A percentile compares a stretch with the other conserved stretches of the same genome.
These are phyloP conservation scores for Entelurus aequoreus DNA, from an alignment of 2,113 vertebrate genomes.

Conservation along the genomic window DNA sequence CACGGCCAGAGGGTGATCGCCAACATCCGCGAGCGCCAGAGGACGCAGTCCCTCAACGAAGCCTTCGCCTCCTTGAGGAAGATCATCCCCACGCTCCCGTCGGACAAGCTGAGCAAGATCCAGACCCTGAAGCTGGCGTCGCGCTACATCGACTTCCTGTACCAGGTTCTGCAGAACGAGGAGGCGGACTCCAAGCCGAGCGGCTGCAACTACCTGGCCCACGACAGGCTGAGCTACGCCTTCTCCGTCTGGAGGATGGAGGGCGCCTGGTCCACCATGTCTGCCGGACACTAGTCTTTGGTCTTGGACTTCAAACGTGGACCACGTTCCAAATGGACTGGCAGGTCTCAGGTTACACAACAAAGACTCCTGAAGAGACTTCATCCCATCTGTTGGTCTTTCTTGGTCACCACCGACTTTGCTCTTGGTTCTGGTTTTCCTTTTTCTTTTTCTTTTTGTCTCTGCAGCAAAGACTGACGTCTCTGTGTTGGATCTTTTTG, in stretches of 20 bases:
- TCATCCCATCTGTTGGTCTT: not conserved
- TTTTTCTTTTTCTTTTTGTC: not conserved
- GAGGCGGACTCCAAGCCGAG: conserved; percentile 80
- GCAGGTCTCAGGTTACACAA: not conserved
- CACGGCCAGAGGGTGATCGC: conserved; percentile 83
- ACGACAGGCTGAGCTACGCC: conserved; percentile 86
- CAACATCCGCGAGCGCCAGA: conserved; percentile 84
- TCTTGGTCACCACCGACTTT: conserved; percentile 3
- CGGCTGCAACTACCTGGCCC: conserved; percentile 84
- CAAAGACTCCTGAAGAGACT: conserved; percentile 8
- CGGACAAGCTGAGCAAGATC: conserved; percentile 91
- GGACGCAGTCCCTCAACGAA: conserved; percentile 86
- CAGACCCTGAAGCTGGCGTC: conserved; percentile 87
- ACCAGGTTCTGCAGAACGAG: conserved; percentile 86
- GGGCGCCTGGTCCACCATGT: conserved; percentile 86
- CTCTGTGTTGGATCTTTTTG: conserved; percentile 13
- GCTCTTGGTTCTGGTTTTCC: too few species aligned
- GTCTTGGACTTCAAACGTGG: not conserved
- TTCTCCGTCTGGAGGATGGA: conserved; percentile 95
- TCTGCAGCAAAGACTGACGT: not conserved
- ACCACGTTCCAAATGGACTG: not conserved
- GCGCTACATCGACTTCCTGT: conserved; percentile 88
- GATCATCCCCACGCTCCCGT: conserved; percentile 87
- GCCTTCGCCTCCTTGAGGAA: conserved; percentile 84
- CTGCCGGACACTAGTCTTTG: conserved; percentile 73